Evolutionary conservation across 2,797 vertebrate species (phyloP).

Genomic region (Choloepus didactylus): DNA sequence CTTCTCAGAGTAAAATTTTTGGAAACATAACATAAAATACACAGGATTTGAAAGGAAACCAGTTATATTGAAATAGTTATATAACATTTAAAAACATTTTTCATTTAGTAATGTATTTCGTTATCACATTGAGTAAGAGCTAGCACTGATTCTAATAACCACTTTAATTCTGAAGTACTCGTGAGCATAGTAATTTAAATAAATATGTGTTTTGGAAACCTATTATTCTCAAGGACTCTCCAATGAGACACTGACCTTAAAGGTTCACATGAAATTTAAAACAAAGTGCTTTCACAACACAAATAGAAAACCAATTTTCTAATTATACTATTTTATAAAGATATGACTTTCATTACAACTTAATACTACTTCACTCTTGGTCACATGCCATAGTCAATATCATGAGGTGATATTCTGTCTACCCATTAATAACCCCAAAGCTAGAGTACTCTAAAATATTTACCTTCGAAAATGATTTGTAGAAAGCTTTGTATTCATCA

Average conservation of each 20-base stretch:
- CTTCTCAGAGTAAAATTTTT: not conserved
- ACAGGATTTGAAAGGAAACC: not conserved
- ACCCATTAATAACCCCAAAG: not conserved
- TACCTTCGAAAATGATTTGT: slow-evolving; percentile 99
- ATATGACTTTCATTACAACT: not conserved
- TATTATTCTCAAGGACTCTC: not conserved
- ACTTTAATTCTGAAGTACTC: not conserved
- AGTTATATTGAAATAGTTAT: not conserved
- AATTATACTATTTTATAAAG: not conserved
- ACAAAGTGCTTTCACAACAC: not conserved
- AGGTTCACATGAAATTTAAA: not conserved
- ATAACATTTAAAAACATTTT: slow-evolving; percentile 38
- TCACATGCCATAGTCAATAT: not conserved
- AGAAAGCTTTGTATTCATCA: slow-evolving; percentile 98
- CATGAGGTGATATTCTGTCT: not conserved
- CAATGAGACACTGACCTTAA: not conserved
- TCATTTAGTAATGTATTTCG: not conserved
- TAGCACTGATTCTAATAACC: not conserved
- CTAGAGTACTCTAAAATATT: slow-evolving; percentile 7
- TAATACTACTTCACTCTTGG: not conserved
- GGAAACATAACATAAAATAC: not conserved
- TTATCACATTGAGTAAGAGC: not conserved
- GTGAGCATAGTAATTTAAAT: not conserved
- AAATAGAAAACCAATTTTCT: not conserved
- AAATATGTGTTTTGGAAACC: not conserved